These are phyloP conservation scores for Campylomormyrus numenius DNA, from an alignment of 2,113 vertebrate genomes.

Conservation along the genomic window DNA sequence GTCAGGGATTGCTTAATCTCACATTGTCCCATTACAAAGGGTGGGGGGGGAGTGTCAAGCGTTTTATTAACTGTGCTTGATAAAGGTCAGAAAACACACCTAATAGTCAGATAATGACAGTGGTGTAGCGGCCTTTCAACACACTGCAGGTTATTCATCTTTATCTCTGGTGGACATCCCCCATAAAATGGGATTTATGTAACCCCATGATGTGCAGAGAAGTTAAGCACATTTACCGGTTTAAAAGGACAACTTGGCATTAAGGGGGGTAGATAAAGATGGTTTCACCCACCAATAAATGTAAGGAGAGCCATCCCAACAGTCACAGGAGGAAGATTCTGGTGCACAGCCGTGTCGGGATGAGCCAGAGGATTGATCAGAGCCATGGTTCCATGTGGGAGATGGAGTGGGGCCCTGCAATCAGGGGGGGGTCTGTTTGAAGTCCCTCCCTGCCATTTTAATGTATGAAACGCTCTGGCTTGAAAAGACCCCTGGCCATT, in stretches of 20 bases:
- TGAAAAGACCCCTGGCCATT: not conserved
- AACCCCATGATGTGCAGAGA: not conserved
- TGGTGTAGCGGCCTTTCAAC: not conserved
- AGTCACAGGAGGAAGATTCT: not conserved
- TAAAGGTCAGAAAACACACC: constrained; percentile 23
- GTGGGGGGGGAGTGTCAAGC: constrained; percentile 19
- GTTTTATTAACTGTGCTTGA: constrained; percentile 27
- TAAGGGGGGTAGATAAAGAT: not conserved
- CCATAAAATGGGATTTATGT: not conserved
- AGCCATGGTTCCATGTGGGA: not conserved
- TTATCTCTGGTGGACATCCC: constrained; percentile 23
- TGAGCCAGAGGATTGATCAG: not conserved
- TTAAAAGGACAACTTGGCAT: not conserved
- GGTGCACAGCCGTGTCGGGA: not conserved
- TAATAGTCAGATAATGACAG: constrained; percentile 23
- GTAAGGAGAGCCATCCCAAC: not conserved
- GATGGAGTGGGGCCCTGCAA: not conserved
- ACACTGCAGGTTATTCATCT: constrained; percentile 5
- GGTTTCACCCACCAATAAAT: not conserved
- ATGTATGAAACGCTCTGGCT: not conserved
- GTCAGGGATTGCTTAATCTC: constrained; percentile 1
- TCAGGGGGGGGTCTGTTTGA: not conserved
- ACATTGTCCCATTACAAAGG: not conserved
- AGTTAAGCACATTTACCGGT: constrained; percentile 14
- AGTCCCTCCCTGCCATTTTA: not conserved